These are phyloP conservation scores for Ariopsis seemanni DNA, from an alignment of 2,113 vertebrate species.

Conservation along the genomic window DNA sequence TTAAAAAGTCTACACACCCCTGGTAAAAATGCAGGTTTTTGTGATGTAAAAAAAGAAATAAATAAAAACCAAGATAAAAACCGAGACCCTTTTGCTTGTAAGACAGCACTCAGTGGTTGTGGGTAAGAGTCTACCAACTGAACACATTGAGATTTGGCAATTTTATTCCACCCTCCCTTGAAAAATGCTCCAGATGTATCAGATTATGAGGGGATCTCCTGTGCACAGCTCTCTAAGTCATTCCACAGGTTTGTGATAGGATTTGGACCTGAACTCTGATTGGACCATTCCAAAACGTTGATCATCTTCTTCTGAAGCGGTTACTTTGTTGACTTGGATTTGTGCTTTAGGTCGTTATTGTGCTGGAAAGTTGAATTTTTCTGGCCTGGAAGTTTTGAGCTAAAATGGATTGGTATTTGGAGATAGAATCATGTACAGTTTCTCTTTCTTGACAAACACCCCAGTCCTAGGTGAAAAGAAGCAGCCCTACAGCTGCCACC, in stretches of 20 bases:
- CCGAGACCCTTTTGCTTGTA: background rate
- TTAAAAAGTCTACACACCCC: background rate
- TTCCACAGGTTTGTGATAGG: background rate
- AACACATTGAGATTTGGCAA: background rate
- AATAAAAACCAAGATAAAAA: background rate
- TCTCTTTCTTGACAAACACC: background rate
- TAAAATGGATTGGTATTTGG: background rate
- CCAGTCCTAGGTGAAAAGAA: background rate
- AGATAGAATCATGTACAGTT: too few species aligned
- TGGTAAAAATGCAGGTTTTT: too few species aligned
- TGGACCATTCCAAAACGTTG: background rate
- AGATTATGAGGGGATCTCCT: background rate
- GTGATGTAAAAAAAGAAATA: too few species aligned
- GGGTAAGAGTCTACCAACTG: background rate
- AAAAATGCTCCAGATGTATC: background rate
- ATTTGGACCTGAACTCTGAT: background rate
- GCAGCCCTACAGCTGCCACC: background rate
- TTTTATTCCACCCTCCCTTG: background rate
- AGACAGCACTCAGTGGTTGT: background rate
- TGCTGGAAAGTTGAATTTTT: background rate
- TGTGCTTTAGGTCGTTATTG: background rate
- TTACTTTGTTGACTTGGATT: background rate
- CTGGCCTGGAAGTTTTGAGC: background rate
- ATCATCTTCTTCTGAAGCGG: background rate
- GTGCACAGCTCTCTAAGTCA: background rate